Evolutionary conservation across 2,797 vertebrate genomes (phyloP), one percentile per base, ranked within the genome.

Genomic region (Carcharodon carcharias): DNA sequence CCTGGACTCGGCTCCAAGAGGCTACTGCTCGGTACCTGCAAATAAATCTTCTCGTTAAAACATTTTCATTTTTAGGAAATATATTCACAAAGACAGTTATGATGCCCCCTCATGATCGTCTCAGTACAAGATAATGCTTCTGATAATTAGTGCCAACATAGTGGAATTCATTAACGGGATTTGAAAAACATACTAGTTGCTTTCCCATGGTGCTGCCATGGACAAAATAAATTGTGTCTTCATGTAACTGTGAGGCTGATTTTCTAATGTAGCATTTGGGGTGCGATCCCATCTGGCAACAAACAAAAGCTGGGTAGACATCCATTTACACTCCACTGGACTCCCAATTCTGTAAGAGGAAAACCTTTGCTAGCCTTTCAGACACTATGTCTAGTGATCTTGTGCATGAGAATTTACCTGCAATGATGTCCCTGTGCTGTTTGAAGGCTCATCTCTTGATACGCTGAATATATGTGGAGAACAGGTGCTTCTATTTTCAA

Each of bases 1-100:
- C 98, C 96, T 98, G 98, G 97, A 99, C 98, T 16, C 98, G 97
- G 96, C 98, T 99, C 98, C 98, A 99, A 16, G 98, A 99, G 0
- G 98, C 99, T 97, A 99, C 98, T 0, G 98, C 98, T 0, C 98
- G 98, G 97, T 99, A 99, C 96, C 98, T 99, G 96, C 69, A 67
- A 77, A 45, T 40, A 65, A 95, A 73, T 3, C 23, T 95, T 58
- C 67, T 95, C 28, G 28, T 45, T 71, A 50, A 65, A 40, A 65
- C 11, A 73, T 21, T 54, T 95, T 67, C 0, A 71, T 71, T 45
- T 5, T 71, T 28, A 21, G 21, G 56, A 85, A 85, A 61, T 91
- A 56, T 89, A 58, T 61, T 61, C 2, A 35, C 31, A 63, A 63
- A 91, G n/a, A 67, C 16, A 61, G 54, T 91, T 58, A 35, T 35